Conservation (phyloP, 2,888 invertebrate genomes). For the Caenorhabditis imperialis region DNA sequence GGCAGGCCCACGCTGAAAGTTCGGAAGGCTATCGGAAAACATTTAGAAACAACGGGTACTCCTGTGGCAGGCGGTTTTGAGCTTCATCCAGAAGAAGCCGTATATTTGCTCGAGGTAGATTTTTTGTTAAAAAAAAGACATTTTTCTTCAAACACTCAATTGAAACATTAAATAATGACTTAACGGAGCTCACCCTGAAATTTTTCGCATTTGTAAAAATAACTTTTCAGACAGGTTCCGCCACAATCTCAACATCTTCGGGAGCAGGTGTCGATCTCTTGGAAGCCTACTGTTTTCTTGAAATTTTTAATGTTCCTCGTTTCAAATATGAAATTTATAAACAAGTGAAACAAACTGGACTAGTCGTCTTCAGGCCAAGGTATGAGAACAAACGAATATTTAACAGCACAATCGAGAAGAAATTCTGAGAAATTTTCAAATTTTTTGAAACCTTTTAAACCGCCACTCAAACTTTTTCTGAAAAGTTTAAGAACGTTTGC, state of each 20-base stretch:
- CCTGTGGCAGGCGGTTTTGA: conserved; percentile 54
- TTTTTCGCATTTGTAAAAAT: no score
- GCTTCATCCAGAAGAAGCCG: conserved; percentile 67
- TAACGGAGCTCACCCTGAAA: no score
- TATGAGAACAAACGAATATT: no score
- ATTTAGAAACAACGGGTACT: conserved; percentile 66
- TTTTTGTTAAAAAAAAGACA: no score
- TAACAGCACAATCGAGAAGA: no score
- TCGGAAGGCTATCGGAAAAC: conserved; percentile 44
- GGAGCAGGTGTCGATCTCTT: conserved; percentile 39
- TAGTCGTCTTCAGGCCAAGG: conserved; percentile 61
- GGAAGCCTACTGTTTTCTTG: conserved; percentile 46
- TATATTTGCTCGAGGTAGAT: conserved; percentile 65
- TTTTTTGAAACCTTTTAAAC: no score
- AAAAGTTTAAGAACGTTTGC: no score
- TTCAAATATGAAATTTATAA: conserved; percentile 51
- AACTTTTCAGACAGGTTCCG: conserved; percentile 51
- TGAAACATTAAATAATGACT: no score
- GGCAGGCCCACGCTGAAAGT: conserved; percentile 38
- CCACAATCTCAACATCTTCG: conserved; percentile 21
- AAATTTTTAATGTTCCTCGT: conserved; percentile 27
- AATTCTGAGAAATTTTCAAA: no score
- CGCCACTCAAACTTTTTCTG: no score
- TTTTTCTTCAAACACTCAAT: no score
- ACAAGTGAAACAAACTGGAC: conserved; percentile 53